Evolutionary conservation across 64 coral and sea anemone genomes (phyloP).

Genomic region (Porites australiensis): DNA sequence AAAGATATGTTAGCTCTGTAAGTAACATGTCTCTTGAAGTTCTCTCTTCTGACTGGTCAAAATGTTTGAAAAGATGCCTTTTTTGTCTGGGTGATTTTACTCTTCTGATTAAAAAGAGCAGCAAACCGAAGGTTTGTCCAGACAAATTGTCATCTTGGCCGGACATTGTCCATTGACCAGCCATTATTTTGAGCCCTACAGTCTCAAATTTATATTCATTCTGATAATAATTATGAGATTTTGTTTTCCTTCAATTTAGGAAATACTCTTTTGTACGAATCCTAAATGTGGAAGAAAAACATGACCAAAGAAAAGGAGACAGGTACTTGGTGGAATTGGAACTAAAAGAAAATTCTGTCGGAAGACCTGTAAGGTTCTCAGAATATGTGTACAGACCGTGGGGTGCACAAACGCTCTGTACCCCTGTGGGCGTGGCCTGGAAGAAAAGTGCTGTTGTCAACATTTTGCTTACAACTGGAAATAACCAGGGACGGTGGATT

Average conservation of each 20-base stretch:
- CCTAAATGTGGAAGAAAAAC: conserved; percentile 77
- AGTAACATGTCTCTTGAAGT: too few species aligned
- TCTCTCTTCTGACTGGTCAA: too few species aligned
- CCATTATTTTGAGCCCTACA: too few species aligned
- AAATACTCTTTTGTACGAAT: conserved; percentile 61
- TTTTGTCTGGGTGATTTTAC: too few species aligned
- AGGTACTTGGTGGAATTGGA: conserved; percentile 81
- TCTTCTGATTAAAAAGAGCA: too few species aligned
- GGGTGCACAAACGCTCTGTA: conserved; percentile 22
- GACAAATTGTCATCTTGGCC: too few species aligned
- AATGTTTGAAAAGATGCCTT: too few species aligned
- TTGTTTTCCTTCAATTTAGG: conserved; percentile 34
- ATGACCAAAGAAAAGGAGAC: conserved; percentile 48
- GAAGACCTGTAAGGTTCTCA: conserved; percentile 69
- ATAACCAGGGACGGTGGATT: conserved; percentile 84
- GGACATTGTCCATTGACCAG: too few species aligned
- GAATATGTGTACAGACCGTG: conserved; percentile 75
- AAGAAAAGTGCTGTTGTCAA: conserved; percentile 73
- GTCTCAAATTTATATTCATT: too few species aligned
- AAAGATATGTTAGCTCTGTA: too few species aligned
- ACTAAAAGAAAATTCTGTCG: conserved; percentile 22
- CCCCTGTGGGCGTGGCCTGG: conserved; percentile 80
- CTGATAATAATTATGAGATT: not conserved
- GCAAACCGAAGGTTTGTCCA: too few species aligned
- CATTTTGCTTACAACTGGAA: conserved; percentile 69